A percentile compares a stretch with the other conserved stretches of the same genome.
These are phyloP conservation scores for Avahi laniger DNA, from an alignment of 2,797 vertebrate genomes.

Conservation along the genomic window DNA sequence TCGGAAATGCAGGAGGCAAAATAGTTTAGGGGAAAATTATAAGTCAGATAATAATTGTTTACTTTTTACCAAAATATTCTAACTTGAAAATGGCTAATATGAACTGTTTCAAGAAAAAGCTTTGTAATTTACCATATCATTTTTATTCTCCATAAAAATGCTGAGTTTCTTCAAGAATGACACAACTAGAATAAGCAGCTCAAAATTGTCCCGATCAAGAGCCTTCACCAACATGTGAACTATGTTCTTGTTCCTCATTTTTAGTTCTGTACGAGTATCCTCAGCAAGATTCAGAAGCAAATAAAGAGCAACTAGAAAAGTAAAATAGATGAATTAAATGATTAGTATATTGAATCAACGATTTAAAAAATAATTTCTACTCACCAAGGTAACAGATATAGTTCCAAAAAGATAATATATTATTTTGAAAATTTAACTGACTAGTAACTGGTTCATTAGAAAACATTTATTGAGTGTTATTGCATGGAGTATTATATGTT, in stretches of 20 bases:
- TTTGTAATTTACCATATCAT: conserved; percentile 92
- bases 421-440: conserved; percentile 7
- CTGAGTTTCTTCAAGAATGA: conserved; percentile 98
- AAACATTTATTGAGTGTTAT: neutral
- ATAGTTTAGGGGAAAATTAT: neutral
- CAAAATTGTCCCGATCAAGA: conserved; percentile 92
- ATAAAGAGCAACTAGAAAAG: conserved; percentile 91
- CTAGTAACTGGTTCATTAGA: conserved; percentile 18
- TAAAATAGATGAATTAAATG: neutral
- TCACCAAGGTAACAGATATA: neutral
- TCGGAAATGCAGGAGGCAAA: neutral
- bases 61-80: conserved; percentile 6
- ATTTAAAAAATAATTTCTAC: neutral
- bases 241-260: conserved; percentile 98
- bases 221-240: conserved; percentile 95
- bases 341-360: neutral
- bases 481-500: neutral
- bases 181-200: conserved; percentile 93
- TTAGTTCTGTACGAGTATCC: conserved; percentile 94
- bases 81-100: neutral
- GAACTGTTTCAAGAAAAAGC: neutral
- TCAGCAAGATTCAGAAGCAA: conserved; percentile 95
- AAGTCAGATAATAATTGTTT: neutral
- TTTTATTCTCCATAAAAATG: conserved; percentile 97
- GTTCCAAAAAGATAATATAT: neutral